A percentile compares a stretch with the other conserved stretches of the same genome.
Evolutionary conservation across 2,113 vertebrate species (phyloP).

Genomic region (Fregetta grallaria): DNA sequence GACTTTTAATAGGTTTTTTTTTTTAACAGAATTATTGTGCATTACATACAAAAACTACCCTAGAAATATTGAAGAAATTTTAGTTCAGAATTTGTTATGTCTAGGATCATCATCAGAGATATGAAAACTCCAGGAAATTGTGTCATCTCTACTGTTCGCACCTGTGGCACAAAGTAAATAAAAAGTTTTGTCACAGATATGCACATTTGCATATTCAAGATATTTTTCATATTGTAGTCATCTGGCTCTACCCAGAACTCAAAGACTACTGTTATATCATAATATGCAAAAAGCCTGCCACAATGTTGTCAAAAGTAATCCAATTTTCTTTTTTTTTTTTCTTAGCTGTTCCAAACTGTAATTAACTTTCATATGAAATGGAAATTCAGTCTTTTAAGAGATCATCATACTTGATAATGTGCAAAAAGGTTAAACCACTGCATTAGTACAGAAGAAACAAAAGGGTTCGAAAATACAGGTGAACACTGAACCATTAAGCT

Average conservation of each 20-base stretch:
- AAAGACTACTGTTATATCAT: background rate
- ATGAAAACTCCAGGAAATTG: background rate
- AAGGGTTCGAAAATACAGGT: background rate
- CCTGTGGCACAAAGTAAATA: background rate
- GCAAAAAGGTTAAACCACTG: background rate
- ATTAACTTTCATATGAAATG: background rate
- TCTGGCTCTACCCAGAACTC: background rate
- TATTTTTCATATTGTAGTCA: background rate
- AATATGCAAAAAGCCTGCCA: background rate
- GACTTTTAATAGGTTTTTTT: background rate
- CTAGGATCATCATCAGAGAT: background rate
- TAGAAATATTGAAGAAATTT: background rate
- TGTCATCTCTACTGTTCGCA: background rate
- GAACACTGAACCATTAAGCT: background rate
- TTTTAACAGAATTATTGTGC: background rate
- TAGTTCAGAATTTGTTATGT: background rate
- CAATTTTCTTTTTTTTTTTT: background rate
- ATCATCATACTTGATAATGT: background rate
- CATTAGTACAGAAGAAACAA: background rate
- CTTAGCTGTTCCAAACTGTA: background rate
- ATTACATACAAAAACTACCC: background rate
- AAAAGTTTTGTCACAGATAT: background rate
- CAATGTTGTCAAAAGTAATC: background rate
- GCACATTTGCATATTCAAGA: background rate
- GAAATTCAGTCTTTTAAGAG: background rate